Conservation (phyloP, 2,797 vertebrate genomes). For the Taeniopygia guttata region DNA sequence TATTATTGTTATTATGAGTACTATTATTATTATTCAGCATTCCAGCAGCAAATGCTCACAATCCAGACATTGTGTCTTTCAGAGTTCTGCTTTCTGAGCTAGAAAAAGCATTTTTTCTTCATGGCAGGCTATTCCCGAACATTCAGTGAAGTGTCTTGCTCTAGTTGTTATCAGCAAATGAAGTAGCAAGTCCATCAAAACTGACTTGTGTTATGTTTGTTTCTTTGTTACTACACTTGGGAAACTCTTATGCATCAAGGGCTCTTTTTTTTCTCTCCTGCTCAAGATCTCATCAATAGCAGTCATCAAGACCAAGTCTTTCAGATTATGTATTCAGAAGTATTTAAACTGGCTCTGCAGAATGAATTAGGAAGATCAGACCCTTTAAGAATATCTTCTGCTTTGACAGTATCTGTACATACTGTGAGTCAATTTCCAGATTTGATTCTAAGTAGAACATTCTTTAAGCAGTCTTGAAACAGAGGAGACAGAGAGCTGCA, state of each 20-base stretch:
- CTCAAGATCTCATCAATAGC: neutral
- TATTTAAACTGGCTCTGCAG: neutral
- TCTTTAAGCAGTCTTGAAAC: neutral
- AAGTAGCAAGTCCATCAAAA: neutral
- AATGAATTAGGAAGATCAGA: constrained; percentile 13
- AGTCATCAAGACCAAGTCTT: neutral
- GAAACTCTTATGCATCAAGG: neutral
- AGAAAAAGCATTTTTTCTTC: neutral
- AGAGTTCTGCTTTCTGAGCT: neutral
- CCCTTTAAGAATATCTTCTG: constrained; percentile 9
- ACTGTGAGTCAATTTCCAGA: neutral
- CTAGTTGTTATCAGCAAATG: neutral
- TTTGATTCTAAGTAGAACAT: neutral
- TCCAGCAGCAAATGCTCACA: neutral
- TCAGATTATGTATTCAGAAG: neutral
- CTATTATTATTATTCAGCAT: neutral
- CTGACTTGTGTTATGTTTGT: neutral
- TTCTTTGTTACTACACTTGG: neutral
- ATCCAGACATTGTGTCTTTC: neutral
- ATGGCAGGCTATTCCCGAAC: neutral
- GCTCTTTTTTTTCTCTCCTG: neutral
- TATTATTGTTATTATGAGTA: neutral
- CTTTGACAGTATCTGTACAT: constrained; percentile 14
- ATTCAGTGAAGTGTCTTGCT: neutral
- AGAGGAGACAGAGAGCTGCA: neutral